These are phyloP conservation scores for Mobula hypostoma DNA, from an alignment of 2,113 vertebrate species.

Conservation along the genomic window DNA sequence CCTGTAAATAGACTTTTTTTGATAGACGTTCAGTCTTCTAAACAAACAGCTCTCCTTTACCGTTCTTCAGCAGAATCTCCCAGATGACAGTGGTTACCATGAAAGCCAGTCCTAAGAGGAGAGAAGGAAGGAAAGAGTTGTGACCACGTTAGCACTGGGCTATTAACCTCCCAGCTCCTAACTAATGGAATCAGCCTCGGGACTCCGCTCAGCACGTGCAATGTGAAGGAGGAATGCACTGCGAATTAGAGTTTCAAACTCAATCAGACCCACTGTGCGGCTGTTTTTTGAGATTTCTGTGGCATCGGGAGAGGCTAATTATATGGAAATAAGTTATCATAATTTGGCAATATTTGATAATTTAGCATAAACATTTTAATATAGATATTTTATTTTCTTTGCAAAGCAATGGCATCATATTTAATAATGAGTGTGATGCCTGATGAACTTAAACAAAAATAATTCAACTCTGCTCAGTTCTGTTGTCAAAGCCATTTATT, in stretches of 20 bases:
- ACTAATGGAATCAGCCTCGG: conserved; percentile 52
- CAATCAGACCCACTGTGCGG: neutral
- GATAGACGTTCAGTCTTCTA: neutral
- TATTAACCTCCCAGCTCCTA: conserved; percentile 49
- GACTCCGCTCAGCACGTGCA: conserved; percentile 60
- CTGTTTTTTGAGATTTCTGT: neutral
- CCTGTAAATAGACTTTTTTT: neutral
- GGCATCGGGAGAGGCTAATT: too few relatives aligned
- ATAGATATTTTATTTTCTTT: neutral
- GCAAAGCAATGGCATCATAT: neutral
- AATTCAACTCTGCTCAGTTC: conserved; percentile 65
- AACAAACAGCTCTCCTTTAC: conserved; percentile 32
- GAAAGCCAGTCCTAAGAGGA: conserved; percentile 57
- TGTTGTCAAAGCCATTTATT: conserved; percentile 59
- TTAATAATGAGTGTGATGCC: neutral
- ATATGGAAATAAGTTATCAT: neutral
- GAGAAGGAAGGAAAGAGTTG: conserved; percentile 45
- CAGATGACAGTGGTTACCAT: conserved; percentile 55
- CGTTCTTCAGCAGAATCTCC: conserved; percentile 17
- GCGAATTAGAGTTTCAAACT: neutral
- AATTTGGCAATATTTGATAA: conserved; percentile 12
- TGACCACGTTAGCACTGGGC: neutral
- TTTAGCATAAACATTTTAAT: neutral
- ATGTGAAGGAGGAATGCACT: conserved; percentile 55
- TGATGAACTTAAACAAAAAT: conserved; percentile 38